Conservation (phyloP, 2,888 invertebrate species). For the Leptinotarsa tumamoca region DNA sequence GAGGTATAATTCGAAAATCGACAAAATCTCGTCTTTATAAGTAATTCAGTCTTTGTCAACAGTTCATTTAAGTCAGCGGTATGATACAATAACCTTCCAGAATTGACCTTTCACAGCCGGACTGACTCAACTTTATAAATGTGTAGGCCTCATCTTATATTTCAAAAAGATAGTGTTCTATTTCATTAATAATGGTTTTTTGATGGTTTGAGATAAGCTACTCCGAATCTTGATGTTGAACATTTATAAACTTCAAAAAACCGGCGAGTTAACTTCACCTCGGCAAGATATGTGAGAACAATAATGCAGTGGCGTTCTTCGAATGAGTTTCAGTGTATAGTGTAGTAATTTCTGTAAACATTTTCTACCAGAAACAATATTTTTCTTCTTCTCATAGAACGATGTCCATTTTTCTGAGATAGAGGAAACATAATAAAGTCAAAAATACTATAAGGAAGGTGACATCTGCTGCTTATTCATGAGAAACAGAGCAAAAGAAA, state of each 20-base stretch:
- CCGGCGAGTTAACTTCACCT: conserved; percentile 23
- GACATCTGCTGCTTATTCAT: too few species aligned
- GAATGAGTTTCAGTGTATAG: background rate
- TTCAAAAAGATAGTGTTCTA: conserved; percentile 22
- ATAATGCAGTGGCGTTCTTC: conserved; percentile 19
- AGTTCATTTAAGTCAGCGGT: background rate
- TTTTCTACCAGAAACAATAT: too few species aligned
- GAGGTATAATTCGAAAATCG: too few species aligned
- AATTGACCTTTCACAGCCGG: conserved; percentile 13
- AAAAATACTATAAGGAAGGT: too few species aligned
- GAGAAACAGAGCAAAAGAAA: too few species aligned
- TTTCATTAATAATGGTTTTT: conserved; percentile 28
- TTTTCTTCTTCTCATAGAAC: too few species aligned
- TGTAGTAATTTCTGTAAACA: too few species aligned
- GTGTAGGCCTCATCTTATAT: conserved; percentile 19
- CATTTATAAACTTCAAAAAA: conserved; percentile 31
- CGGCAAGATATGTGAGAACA: conserved; percentile 13
- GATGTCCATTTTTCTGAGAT: too few species aligned
- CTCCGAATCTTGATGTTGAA: conserved; percentile 28
- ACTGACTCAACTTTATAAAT: conserved; percentile 21
- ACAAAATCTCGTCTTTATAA: background rate
- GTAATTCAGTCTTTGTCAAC: background rate
- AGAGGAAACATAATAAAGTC: too few species aligned
- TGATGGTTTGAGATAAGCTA: conserved; percentile 29
- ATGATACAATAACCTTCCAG: conserved; percentile 1